Percentiles rank a stretch among this genome's conserved stretches.
Conservation (phyloP, 2,113 vertebrate genomes). For the Noturus placidus region DNA sequence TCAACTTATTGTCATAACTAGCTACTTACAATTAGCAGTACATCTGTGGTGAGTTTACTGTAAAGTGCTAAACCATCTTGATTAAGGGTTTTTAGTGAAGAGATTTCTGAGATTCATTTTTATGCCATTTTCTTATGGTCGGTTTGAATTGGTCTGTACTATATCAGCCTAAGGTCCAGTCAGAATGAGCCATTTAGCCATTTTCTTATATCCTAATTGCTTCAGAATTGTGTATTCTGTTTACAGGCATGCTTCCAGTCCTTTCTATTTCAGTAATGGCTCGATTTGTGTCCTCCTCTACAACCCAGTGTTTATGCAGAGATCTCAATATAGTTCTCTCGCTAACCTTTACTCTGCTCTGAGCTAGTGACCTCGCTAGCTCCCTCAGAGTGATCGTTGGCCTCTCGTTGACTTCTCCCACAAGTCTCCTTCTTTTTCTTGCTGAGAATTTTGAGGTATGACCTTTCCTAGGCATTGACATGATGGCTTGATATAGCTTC, state of each 20-base stretch:
- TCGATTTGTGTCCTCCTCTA: background rate
- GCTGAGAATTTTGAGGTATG: background rate
- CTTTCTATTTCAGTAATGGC: background rate
- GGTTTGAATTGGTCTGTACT: background rate
- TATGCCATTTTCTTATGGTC: background rate
- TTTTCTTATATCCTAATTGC: background rate
- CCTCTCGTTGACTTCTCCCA: conserved; percentile 1
- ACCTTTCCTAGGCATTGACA: background rate
- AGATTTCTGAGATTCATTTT: background rate
- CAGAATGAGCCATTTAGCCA: background rate
- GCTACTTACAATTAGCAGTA: background rate
- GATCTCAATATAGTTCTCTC: background rate
- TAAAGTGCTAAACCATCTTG: background rate
- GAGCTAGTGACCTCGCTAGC: background rate
- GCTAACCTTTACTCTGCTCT: background rate
- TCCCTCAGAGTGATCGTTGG: background rate
- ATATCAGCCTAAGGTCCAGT: background rate
- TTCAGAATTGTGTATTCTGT: background rate
- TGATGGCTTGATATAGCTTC: background rate
- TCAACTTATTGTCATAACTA: background rate
- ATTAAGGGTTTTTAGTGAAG: background rate
- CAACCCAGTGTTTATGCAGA: background rate
- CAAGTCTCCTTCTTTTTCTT: background rate
- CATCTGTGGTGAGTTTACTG: background rate
- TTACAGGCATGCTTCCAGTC: background rate